phyloP scores from a whole-genome alignment of 1,140 invertebrate species.

The Drosophila busckii region DNA sequence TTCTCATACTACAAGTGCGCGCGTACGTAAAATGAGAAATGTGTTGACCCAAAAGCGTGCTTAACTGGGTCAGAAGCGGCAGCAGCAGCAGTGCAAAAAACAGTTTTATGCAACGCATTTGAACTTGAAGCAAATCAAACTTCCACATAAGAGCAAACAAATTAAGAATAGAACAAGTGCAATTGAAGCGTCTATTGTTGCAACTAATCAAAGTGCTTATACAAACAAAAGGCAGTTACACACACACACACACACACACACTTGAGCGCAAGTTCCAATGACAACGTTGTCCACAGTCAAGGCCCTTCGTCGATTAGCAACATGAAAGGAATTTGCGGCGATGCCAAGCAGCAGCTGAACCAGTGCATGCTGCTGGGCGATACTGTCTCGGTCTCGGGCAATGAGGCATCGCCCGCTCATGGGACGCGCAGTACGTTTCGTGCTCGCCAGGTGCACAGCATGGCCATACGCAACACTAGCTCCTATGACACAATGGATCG shows the following conservation, averaged over 20 bases:
- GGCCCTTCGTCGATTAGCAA: slow-evolving; percentile 8
- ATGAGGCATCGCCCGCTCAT: slow-evolving; percentile 10
- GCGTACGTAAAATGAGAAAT: slow-evolving; percentile 3
- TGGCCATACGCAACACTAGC: slow-evolving; percentile 58
- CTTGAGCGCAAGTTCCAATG: slow-evolving; percentile 4
- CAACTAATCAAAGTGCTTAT: not conserved
- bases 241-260: not conserved
- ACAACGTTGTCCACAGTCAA: slow-evolving; percentile 6
- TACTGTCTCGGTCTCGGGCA: slow-evolving; percentile 15
- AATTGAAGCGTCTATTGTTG: slow-evolving; percentile 9
- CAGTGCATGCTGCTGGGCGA: slow-evolving; percentile 54
- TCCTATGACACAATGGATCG: slow-evolving; percentile 67
- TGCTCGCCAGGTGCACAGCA: slow-evolving; percentile 45
- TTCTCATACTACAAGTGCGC: not conserved
- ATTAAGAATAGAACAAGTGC: slow-evolving; percentile 10
- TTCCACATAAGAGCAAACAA: not conserved
- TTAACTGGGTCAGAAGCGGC: slow-evolving; percentile 53
- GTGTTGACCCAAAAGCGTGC: slow-evolving; percentile 51
- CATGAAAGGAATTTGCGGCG: slow-evolving; percentile 70
- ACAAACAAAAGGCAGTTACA: not conserved
- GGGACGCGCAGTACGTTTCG: slow-evolving; percentile 20
- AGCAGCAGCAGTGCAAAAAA: slow-evolving; percentile 2
- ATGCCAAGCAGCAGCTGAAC: slow-evolving; percentile 62
- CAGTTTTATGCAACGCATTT: slow-evolving; percentile 26
- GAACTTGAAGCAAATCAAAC: slow-evolving; percentile 39